A percentile compares a stretch with the other conserved stretches of the same genome.
phyloP scores from a whole-genome alignment of 2,113 vertebrate species.

The Larimichthys crocea region DNA sequence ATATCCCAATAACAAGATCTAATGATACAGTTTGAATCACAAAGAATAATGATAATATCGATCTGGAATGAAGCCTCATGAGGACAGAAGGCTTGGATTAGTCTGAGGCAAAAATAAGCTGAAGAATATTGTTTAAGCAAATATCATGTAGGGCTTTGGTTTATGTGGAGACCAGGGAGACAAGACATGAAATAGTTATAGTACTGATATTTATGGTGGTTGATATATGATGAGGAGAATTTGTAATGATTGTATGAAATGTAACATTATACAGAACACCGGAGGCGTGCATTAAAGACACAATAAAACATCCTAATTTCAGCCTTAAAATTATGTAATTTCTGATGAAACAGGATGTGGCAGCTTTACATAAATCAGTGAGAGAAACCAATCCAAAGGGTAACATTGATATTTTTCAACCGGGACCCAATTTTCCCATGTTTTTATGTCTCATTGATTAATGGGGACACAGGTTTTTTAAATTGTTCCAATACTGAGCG shows the following conservation, averaged over 20 bases:
- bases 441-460: too few relatives aligned
- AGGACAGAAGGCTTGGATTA: background rate
- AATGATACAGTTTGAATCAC: background rate
- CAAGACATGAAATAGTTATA: constrained; percentile 9
- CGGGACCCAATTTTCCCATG: too few relatives aligned
- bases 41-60: background rate
- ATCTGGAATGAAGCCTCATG: constrained; percentile 1
- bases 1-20: constrained; percentile 5
- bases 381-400: background rate
- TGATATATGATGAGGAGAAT: background rate
- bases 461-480: too few relatives aligned
- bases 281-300: background rate
- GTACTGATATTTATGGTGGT: background rate
- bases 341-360: background rate
- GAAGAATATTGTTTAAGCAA: constrained; percentile 16
- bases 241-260: background rate
- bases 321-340: background rate
- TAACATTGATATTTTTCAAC: too few relatives aligned
- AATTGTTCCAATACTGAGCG: too few relatives aligned
- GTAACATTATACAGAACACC: background rate
- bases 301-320: background rate
- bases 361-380: too few relatives aligned
- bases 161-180: background rate
- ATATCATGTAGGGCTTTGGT: constrained; percentile 4
- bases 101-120: constrained; percentile 8